Percentiles rank a stretch among this genome's conserved stretches.
Conservation (phyloP, 2,888 invertebrate genomes). For the Ferdinandea cuprea region DNA sequence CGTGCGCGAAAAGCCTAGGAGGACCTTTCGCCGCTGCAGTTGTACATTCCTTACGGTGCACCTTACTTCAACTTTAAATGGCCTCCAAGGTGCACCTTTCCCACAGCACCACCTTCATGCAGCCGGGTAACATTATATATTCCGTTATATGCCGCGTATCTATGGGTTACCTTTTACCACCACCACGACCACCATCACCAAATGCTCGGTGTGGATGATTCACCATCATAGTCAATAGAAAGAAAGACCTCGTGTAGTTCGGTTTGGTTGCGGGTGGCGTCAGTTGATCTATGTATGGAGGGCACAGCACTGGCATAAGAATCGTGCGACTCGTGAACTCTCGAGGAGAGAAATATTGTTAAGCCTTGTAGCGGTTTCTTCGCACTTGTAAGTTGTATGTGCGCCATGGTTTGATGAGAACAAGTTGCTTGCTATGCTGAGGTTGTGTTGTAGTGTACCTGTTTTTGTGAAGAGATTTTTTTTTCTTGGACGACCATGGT, state of each 20-base stretch:
- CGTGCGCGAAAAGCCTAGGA: constrained; percentile 67
- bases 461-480: constrained; percentile 22
- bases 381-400: constrained; percentile 45
- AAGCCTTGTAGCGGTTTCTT: constrained; percentile 24
- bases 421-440: too few species aligned
- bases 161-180: constrained; percentile 33
- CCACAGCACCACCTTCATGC: constrained; percentile 41
- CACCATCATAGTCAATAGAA: constrained; percentile 47
- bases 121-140: constrained; percentile 64
- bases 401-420: constrained; percentile 52
- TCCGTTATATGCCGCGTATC: constrained; percentile 63
- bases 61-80: constrained; percentile 70
- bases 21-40: constrained; percentile 61
- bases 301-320: constrained; percentile 62
- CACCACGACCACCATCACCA: background rate
- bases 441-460: constrained; percentile 20
- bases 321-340: constrained; percentile 64
- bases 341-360: constrained; percentile 1
- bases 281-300: constrained; percentile 69
- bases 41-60: constrained; percentile 65
- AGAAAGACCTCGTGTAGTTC: constrained; percentile 40
- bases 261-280: constrained; percentile 62
- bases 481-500: constrained; percentile 11
- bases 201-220: constrained; percentile 27
- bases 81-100: constrained; percentile 68